A percentile compares a stretch with the other conserved stretches of the same genome.
These are phyloP conservation scores for Pyrocoelia pectoralis DNA, from an alignment of 2,888 invertebrate species.

Conservation along the genomic window DNA sequence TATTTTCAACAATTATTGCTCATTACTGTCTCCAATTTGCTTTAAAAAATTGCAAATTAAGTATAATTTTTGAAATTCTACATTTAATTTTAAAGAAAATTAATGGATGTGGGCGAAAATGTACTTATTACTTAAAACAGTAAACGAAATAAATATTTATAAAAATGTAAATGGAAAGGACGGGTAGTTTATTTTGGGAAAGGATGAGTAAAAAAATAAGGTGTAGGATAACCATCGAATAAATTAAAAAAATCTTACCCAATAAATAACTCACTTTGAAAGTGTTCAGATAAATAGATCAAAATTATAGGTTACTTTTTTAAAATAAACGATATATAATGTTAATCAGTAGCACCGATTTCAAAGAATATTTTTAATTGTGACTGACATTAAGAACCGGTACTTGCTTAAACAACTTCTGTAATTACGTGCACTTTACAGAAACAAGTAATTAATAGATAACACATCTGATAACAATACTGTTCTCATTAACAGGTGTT, in stretches of 20 bases:
- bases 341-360: constrained; percentile 7
- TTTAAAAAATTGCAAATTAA: no score
- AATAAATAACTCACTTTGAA: constrained; percentile 4
- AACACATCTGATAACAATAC: constrained; percentile 45
- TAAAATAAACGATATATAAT: constrained; percentile 8
- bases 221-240: constrained; percentile 3
- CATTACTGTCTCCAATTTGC: no score
- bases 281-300: constrained; percentile 9
- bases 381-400: constrained; percentile 29
- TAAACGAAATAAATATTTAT: constrained; percentile 1
- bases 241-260: constrained; percentile 8
- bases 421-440: constrained; percentile 43
- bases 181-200: constrained; percentile 5
- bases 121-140: neutral
- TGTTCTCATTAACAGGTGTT: constrained; percentile 46
- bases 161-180: constrained; percentile 8
- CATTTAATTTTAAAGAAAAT: neutral
- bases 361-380: constrained; percentile 27
- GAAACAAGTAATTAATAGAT: constrained; percentile 47
- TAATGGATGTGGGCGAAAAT: neutral
- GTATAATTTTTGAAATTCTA: no score
- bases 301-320: constrained; percentile 9
- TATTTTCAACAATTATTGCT: no score
- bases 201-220: neutral
- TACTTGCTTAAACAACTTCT: constrained; percentile 29